Evolutionary conservation across 1,140 invertebrate species (phyloP), one percentile per base, ranked within the genome.

Genomic region (Ostrea denselamellosa): DNA sequence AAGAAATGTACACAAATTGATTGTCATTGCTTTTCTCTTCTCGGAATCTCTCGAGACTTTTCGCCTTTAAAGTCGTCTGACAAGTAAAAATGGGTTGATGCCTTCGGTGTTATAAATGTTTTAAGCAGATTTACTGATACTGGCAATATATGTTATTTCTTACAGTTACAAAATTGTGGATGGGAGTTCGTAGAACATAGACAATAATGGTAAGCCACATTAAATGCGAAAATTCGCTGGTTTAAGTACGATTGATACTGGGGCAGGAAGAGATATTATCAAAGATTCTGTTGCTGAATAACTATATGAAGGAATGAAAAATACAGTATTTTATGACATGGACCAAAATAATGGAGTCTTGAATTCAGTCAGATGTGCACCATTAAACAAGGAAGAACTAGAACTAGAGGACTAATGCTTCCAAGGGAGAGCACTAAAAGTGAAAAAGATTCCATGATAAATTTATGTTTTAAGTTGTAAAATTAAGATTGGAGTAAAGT

Each of bases 51-150:
- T 77, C 28, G 25, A 34, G 25, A 77, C 22, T 25, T 77, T 77
- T 77, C 68, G 12, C 12, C 68, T 2, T 12, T 34, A 44, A 2
- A 14, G 28, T 77, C 25, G 68, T 77, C 25, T 77, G 68, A 77
- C 68, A 77, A 25, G 68, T 28, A 22, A 77, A n/a, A 28, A 77
- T 77, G 68, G 68, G 25, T 28, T 77, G 68, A 77, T 77, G 68
- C 34, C 22, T 10, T 8, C 8, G 8, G 2, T 7, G 25, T n/a
- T 44, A 44, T 22, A 68, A n/a, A 68, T 77, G 68, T 77, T 77
- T 77, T 77, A 12, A 34, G 25, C 68, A 77, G 10, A 12, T 77
- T 25, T 34, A 7, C 12, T 10, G 14, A 77, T 4, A 8, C 14
- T 77, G 28, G 22, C 68, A 25, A 25, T 25, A 77, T 28, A 77